Conservation (phyloP, 2,797 vertebrate species). For the Parambassis ranga region DNA sequence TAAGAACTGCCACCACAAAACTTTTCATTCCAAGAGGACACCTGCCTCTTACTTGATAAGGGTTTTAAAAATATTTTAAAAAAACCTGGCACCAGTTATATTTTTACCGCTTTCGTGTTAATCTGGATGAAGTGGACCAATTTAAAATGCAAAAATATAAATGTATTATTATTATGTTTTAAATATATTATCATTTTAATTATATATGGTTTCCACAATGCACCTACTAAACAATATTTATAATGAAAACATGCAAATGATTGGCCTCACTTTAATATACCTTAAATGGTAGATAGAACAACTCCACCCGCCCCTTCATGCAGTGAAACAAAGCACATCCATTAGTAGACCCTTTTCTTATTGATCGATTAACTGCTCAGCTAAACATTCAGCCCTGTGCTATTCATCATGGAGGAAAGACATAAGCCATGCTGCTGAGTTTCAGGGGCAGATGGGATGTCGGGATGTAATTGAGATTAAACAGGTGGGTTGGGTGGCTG, state of each 20-base stretch:
- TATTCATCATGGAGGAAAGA: slow-evolving; percentile 73
- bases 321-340: slow-evolving; percentile 70
- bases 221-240: background rate
- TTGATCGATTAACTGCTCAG: slow-evolving; percentile 77
- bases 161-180: too few species aligned
- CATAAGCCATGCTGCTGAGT: slow-evolving; percentile 61
- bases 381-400: slow-evolving; percentile 67
- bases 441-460: slow-evolving; percentile 67
- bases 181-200: too few species aligned
- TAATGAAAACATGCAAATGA: background rate
- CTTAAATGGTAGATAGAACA: slow-evolving; percentile 32
- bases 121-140: too few species aligned
- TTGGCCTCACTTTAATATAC: background rate
- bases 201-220: too few species aligned
- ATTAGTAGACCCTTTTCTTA: slow-evolving; percentile 72
- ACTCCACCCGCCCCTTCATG: slow-evolving; percentile 46
- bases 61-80: too few species aligned
- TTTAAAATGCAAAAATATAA: too few species aligned
- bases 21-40: background rate
- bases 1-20: background rate
- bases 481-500: slow-evolving; percentile 61
- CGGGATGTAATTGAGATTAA: slow-evolving; percentile 71
- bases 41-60: background rate
- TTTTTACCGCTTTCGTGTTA: too few species aligned
- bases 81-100: too few species aligned